Conservation (phyloP, 2,888 invertebrate species). For the Rhagonycha lutea region DNA sequence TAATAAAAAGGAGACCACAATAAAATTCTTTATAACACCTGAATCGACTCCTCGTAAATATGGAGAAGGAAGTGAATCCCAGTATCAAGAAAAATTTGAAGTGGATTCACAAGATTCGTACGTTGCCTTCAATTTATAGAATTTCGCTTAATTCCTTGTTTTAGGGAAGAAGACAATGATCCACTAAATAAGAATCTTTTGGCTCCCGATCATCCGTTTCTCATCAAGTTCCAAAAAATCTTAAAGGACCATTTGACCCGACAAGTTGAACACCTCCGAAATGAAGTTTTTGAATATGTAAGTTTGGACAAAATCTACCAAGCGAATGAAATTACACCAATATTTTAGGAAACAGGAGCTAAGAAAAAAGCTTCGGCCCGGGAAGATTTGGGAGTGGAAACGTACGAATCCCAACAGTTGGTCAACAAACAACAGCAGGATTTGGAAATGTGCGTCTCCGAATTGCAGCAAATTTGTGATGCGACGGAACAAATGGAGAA, state of each 20-base stretch:
- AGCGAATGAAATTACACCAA: not conserved
- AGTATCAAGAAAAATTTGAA: not conserved
- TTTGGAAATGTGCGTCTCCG: slow-evolving; percentile 62
- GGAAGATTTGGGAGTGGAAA: slow-evolving; percentile 61
- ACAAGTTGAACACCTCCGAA: slow-evolving; percentile 66
- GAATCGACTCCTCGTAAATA: not conserved
- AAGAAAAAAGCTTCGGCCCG: slow-evolving; percentile 60
- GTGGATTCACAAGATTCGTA: not conserved
- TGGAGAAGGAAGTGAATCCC: not conserved
- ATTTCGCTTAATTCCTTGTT: not conserved
- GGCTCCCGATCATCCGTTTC: slow-evolving; percentile 69
- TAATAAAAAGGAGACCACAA: not conserved
- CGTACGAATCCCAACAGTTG: slow-evolving; percentile 67
- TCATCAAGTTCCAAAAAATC: slow-evolving; percentile 73
- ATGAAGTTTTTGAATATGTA: slow-evolving; percentile 71
- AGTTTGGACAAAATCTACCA: slow-evolving; percentile 40
- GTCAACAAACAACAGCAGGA: slow-evolving; percentile 59
- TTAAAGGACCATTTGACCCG: slow-evolving; percentile 67
- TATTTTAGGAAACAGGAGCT: slow-evolving; percentile 52
- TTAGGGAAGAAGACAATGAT: not conserved
- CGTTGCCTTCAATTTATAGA: not conserved
- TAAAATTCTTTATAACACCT: not conserved
- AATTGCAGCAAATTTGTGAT: slow-evolving; percentile 57
- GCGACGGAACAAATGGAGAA: slow-evolving; percentile 60
- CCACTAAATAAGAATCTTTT: not conserved